phyloP scores from a whole-genome alignment of 2,888 invertebrate genomes.

The Lithophane ornitopus region DNA sequence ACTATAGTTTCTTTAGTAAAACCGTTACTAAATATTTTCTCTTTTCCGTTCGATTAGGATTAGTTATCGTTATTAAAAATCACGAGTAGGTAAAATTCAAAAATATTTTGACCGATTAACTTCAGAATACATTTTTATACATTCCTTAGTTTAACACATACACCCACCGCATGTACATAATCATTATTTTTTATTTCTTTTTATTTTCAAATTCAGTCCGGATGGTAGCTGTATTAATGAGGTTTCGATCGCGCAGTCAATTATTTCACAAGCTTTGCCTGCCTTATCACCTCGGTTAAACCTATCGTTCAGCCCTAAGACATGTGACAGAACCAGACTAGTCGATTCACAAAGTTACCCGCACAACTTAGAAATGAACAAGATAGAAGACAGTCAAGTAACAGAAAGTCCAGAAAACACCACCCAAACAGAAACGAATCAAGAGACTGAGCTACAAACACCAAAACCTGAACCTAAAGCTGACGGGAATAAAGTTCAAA shows the following conservation, averaged over 20 bases:
- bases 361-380: slow-evolving; percentile 82
- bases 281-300: slow-evolving; percentile 87
- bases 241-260: slow-evolving; percentile 89
- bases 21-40: slow-evolving; percentile 2
- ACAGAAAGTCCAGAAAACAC: slow-evolving; percentile 81
- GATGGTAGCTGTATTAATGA: slow-evolving; percentile 90
- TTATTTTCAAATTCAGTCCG: slow-evolving; percentile 79
- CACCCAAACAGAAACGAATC: slow-evolving; percentile 70
- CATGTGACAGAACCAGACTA: slow-evolving; percentile 86
- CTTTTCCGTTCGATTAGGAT: slow-evolving; percentile 26
- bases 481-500: slow-evolving; percentile 77
- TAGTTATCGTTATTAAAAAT: slow-evolving; percentile 14
- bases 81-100: slow-evolving; percentile 41
- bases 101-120: background rate
- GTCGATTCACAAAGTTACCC: slow-evolving; percentile 77
- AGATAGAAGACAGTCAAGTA: slow-evolving; percentile 79
- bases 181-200: slow-evolving; percentile 50
- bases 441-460: slow-evolving; percentile 72
- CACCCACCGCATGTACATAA: slow-evolving; percentile 44
- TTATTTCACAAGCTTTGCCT: slow-evolving; percentile 89
- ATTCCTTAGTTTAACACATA: slow-evolving; percentile 31
- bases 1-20: slow-evolving; percentile 22
- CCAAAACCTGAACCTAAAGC: slow-evolving; percentile 75
- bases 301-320: slow-evolving; percentile 86
- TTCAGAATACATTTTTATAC: slow-evolving; percentile 6